These are phyloP conservation scores for Phylloscopus whistleri DNA, from an alignment of 2,113 vertebrate species.

Conservation along the genomic window DNA sequence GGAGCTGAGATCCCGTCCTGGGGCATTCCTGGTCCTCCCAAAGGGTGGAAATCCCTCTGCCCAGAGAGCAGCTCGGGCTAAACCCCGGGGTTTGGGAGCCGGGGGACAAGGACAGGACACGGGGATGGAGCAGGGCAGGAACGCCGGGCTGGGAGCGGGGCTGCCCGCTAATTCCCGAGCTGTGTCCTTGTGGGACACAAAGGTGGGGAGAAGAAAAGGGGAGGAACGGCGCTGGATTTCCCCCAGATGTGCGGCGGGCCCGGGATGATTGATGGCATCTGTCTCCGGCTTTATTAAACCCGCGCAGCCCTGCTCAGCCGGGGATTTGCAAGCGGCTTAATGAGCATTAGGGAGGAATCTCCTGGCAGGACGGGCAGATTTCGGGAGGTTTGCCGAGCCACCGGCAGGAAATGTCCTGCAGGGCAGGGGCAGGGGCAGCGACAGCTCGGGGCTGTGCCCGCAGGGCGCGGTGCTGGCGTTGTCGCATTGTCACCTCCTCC, in stretches of 20 bases:
- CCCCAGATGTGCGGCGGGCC: constrained; percentile 65
- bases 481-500: not conserved
- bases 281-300: constrained; percentile 81
- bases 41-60: not conserved
- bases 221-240: constrained; percentile 35
- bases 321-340: constrained; percentile 80
- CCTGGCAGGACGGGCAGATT: constrained; percentile 64
- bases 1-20: not conserved
- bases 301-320: constrained; percentile 66
- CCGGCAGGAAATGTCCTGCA: constrained; percentile 40
- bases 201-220: constrained; percentile 46
- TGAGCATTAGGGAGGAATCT: constrained; percentile 76
- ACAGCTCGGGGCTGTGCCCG: not conserved
- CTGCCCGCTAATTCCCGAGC: not conserved
- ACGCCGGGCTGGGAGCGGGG: not conserved
- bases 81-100: not conserved
- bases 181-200: not conserved
- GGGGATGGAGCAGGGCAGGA: not conserved
- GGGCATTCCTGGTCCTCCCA: not conserved
- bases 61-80: not conserved
- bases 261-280: constrained; percentile 77
- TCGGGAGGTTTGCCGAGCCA: constrained; percentile 21
- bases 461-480: not conserved
- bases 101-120: not conserved
- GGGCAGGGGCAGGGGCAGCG: not conserved